These are phyloP conservation scores for Acridotheres tristis DNA, from an alignment of 2,797 vertebrate genomes.

Conservation along the genomic window DNA sequence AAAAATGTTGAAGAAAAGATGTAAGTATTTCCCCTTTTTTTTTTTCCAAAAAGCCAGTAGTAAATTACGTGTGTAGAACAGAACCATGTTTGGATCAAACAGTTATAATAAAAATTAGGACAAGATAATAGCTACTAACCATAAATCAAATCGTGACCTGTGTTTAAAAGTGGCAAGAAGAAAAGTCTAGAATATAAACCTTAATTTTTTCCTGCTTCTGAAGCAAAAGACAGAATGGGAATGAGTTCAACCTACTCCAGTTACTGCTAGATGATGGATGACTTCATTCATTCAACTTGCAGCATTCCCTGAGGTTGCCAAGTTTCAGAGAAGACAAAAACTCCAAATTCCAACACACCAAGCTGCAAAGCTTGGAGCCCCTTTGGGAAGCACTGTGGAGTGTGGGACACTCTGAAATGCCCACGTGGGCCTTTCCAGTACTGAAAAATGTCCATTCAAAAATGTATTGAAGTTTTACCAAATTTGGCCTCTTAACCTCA, in stretches of 20 bases:
- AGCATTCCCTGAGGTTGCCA: constrained; percentile 5
- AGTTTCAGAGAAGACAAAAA: background rate
- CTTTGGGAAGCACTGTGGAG: background rate
- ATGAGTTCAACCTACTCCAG: background rate
- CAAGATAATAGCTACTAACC: background rate
- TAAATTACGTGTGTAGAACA: background rate
- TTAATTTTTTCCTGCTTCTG: background rate
- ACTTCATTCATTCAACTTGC: constrained; percentile 1
- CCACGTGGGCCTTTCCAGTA: background rate
- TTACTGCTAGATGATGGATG: background rate
- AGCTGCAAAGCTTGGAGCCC: background rate
- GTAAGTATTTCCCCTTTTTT: rapidly evolving
- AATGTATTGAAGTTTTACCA: background rate
- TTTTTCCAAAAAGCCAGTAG: background rate
- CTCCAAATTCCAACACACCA: background rate
- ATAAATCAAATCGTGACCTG: background rate
- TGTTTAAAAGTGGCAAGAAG: background rate
- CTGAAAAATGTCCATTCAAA: background rate
- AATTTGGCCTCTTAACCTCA: background rate
- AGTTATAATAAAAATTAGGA: background rate
- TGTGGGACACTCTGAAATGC: background rate
- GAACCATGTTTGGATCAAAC: background rate
- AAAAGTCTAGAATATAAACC: background rate
- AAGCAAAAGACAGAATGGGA: background rate
- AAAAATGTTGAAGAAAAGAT: background rate